phyloP scores from a whole-genome alignment of 2,113 vertebrate genomes.

The Lates calcarifer region DNA sequence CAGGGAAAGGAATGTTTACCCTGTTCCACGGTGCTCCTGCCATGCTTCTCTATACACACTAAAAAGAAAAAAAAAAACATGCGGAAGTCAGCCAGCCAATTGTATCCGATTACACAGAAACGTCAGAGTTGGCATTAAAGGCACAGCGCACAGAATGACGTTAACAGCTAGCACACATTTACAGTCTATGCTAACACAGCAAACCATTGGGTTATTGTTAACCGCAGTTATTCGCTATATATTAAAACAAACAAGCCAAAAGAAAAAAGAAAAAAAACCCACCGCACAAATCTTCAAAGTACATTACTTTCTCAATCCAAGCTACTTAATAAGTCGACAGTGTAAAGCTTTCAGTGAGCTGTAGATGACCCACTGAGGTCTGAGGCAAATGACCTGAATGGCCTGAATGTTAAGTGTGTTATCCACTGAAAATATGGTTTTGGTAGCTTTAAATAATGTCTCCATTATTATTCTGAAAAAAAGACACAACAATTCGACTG shows the following conservation, averaged over 20 bases:
- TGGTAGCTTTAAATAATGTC: background rate
- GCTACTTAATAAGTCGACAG: too few species aligned
- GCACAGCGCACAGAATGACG: background rate
- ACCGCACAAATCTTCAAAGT: too few species aligned
- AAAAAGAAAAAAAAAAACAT: background rate
- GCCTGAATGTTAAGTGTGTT: background rate
- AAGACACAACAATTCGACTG: background rate
- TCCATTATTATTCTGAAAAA: too few species aligned
- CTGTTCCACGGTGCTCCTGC: slow-evolving; percentile 66
- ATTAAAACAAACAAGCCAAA: too few species aligned
- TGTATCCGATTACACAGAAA: background rate
- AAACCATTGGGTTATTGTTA: background rate
- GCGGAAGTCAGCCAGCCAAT: slow-evolving; percentile 67
- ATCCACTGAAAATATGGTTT: background rate
- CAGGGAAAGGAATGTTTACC: slow-evolving; percentile 58
- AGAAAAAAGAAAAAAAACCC: too few species aligned
- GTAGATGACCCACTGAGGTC: background rate
- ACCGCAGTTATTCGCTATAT: too few species aligned
- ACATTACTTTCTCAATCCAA: too few species aligned
- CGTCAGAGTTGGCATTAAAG: slow-evolving; percentile 65
- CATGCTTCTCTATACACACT: slow-evolving; percentile 63
- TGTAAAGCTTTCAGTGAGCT: background rate
- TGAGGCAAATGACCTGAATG: background rate
- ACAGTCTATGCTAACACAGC: too few species aligned
- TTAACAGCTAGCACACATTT: too few species aligned